phyloP scores from a whole-genome alignment of 2,113 vertebrate genomes.

The Butorides virescens region DNA sequence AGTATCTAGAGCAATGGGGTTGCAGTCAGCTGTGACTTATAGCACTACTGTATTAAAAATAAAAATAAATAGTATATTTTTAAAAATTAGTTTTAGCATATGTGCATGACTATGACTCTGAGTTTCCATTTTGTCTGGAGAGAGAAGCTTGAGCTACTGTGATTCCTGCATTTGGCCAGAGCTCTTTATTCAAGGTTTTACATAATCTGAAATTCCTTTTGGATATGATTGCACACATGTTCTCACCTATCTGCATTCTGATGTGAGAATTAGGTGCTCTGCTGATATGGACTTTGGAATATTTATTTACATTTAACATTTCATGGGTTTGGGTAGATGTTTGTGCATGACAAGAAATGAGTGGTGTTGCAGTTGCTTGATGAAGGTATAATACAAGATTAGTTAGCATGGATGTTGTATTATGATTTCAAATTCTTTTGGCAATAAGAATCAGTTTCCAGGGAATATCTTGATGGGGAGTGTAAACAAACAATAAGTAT shows the following conservation, averaged over 20 bases:
- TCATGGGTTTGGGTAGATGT: conserved; percentile 19
- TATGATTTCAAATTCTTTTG: conserved; percentile 29
- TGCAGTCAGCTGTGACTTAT: not conserved
- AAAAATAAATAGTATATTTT: not conserved
- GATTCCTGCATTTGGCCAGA: not conserved
- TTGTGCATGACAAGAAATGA: conserved; percentile 19
- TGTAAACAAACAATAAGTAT: conserved; percentile 51
- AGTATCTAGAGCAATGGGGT: not conserved
- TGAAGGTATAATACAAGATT: conserved; percentile 12
- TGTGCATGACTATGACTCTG: not conserved
- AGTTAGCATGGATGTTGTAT: conserved; percentile 23
- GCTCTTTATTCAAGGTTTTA: not conserved
- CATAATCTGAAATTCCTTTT: not conserved
- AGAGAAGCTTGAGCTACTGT: not conserved
- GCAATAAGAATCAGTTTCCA: conserved; percentile 34
- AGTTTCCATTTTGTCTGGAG: not conserved
- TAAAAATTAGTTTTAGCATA: not conserved
- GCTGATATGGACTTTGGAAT: conserved; percentile 1
- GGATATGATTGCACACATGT: not conserved
- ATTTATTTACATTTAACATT: conserved; percentile 64
- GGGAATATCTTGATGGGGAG: conserved; percentile 16
- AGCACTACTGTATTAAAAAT: not conserved
- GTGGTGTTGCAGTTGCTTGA: not conserved
- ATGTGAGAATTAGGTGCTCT: conserved; percentile 35
- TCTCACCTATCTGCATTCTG: conserved; percentile 19